These are phyloP conservation scores for Tipula vernalis DNA, from an alignment of 2,888 invertebrate species.

Conservation along the genomic window DNA sequence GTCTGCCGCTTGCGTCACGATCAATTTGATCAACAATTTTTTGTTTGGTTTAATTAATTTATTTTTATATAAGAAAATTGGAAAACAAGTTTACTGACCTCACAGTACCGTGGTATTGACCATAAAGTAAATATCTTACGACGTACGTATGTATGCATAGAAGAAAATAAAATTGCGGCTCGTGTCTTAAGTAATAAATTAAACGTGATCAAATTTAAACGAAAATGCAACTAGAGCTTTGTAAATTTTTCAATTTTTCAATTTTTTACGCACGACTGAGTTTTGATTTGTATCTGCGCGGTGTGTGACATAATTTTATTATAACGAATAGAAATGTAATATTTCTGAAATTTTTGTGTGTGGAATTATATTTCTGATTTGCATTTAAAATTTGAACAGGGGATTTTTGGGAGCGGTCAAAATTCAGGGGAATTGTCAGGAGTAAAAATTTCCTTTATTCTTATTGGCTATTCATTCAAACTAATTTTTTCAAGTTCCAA, in stretches of 20 bases:
- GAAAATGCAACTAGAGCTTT: neutral
- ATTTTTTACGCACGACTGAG: neutral
- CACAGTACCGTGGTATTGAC: neutral
- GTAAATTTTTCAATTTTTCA: neutral
- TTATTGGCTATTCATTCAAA: no score
- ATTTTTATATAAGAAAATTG: neutral
- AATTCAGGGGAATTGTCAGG: no score
- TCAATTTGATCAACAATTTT: neutral
- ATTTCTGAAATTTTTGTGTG: neutral
- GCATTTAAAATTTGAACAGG: no score
- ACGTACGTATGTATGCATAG: neutral
- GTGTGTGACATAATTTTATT: neutral
- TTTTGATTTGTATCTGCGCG: neutral
- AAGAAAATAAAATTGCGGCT: neutral
- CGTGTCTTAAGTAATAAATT: neutral
- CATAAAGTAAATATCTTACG: neutral
- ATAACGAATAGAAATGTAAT: neutral
- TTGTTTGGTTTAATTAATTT: neutral
- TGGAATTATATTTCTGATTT: no score
- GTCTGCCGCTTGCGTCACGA: neutral
- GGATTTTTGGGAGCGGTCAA: no score
- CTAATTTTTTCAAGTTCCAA: no score
- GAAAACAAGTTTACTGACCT: neutral
- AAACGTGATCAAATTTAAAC: neutral
- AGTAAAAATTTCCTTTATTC: no score